phyloP scores from a whole-genome alignment of 2,113 vertebrate genomes.

The Oophaga pumilio region DNA sequence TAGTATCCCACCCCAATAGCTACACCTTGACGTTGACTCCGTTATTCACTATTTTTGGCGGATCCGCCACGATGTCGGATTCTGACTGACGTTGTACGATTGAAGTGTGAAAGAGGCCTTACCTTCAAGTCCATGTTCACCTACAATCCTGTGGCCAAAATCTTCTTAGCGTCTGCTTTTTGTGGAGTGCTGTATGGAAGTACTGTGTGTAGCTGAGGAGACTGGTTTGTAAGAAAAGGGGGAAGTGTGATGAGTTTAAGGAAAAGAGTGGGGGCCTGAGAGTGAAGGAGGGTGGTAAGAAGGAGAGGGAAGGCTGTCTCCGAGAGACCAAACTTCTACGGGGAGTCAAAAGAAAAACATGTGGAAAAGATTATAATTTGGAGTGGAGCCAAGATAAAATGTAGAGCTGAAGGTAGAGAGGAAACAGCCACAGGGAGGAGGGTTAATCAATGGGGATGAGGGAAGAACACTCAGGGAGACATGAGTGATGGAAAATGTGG shows the following conservation, averaged over 20 bases:
- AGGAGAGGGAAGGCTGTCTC: constrained; percentile 29
- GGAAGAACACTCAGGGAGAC: background rate
- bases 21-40: too few relatives aligned
- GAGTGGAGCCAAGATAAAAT: constrained; percentile 17
- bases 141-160: background rate
- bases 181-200: constrained; percentile 52
- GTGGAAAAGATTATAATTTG: constrained; percentile 48
- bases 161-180: constrained; percentile 40
- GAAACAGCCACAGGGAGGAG: background rate
- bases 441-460: constrained; percentile 12
- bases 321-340: constrained; percentile 42
- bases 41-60: too few relatives aligned
- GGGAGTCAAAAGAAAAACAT: constrained; percentile 55
- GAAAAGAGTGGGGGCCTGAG: constrained; percentile 50
- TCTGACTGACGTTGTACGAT: too few relatives aligned
- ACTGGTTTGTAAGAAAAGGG: constrained; percentile 38
- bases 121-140: constrained; percentile 17
- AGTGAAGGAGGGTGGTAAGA: constrained; percentile 7
- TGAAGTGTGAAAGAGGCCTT: too few relatives aligned
- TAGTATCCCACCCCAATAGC: background rate
- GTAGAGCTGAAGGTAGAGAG: constrained; percentile 8
- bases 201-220: constrained; percentile 56
- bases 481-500: background rate
- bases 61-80: too few relatives aligned
- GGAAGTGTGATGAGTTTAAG: constrained; percentile 28